Evolutionary conservation across 2,888 invertebrate species (phyloP), one percentile per base, ranked within the genome.

Genomic region (Gisinianus flammeolus): DNA sequence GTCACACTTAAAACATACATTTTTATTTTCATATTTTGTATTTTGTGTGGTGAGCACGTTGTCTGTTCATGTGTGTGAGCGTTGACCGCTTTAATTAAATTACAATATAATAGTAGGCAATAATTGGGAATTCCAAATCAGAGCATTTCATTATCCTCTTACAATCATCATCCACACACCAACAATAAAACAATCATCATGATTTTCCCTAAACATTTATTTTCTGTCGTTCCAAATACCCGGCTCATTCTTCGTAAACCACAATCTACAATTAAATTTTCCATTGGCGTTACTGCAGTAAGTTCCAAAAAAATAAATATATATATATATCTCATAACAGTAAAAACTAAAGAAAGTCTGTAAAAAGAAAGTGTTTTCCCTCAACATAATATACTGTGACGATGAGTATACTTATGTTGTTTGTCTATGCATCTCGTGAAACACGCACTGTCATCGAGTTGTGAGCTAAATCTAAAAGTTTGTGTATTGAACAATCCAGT

Each of bases 171-270:
- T 16, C 12, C 12, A 16, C 12, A 24, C 10, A 58, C 58, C 22
- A n/a, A 58, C 12, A 24, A 58, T 22, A n/a, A 22, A 58, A 58
- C 4, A 24, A 26, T 28, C 24, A 64, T 26, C 26, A 72, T 72
- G 72, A 24, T 28, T 54, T 28, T 72, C 30, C 6, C 72, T n/a
- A 72, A 58, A 24, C 22, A 28, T 31, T 2, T 72, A 19, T 72
- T 54, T n/a, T 24, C 72, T 12, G 31, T 58, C 8, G 10, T 72
- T 44, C 72, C 72, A n/a, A 54, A 72, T 26, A 72, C 72, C 1
- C 52, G 52, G 30, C 58, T 58, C 6, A 10, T 72, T 12, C 16
- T 72, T 4, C 56, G 72, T 19, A 30, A 30, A 16, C 58, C 72
- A 30, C n/a, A 24, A 10, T 54, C 26, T 2, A 12, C 62, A 5